Evolutionary conservation across 2,113 vertebrate genomes (phyloP).

Genomic region (Myiozetetes cayanensis): DNA sequence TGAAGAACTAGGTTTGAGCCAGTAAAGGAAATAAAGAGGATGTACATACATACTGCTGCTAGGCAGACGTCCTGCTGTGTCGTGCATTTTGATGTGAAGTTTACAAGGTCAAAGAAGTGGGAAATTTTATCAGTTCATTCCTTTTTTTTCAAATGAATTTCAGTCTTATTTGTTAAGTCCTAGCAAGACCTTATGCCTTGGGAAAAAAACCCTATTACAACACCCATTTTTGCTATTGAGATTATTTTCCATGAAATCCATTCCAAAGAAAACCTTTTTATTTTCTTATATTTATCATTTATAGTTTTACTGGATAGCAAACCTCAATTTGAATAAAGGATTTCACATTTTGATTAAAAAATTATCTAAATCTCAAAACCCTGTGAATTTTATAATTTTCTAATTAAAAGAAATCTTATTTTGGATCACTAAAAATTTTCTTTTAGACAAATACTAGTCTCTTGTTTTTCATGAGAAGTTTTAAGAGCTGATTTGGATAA

Average conservation of each 20-base stretch:
- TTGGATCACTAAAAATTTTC: neutral
- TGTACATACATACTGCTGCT: neutral
- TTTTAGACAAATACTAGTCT: neutral
- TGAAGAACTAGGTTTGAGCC: neutral
- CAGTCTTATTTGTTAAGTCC: neutral
- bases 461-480: neutral
- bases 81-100: neutral
- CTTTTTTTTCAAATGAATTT: neutral
- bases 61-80: neutral
- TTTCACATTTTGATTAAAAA: neutral
- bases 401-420: neutral
- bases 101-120: neutral
- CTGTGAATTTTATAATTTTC: neutral
- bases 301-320: neutral
- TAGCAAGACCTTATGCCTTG: neutral
- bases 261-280: neutral
- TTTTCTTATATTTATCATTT: neutral
- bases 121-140: neutral
- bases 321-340: neutral
- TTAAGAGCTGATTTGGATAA: neutral
- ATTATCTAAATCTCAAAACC: neutral
- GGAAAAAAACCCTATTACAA: neutral
- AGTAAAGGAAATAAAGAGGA: neutral
- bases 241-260: neutral
- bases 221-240: rapidly evolving